Percentiles rank a stretch among this genome's conserved stretches.
These are phyloP conservation scores for Parazoanthus darwini DNA, from an alignment of 92 coral and sea anemone genomes.

Conservation along the genomic window DNA sequence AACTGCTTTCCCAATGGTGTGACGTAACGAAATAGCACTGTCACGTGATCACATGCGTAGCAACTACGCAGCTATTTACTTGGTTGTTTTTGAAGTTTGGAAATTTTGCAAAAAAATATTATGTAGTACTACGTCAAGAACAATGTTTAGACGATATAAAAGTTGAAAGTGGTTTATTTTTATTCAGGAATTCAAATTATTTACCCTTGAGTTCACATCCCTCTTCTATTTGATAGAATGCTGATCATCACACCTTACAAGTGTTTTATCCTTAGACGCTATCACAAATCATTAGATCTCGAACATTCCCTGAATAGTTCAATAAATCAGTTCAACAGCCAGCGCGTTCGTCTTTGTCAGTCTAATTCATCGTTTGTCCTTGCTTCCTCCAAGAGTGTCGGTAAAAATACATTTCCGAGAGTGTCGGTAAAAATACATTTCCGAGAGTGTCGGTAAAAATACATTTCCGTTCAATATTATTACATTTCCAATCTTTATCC, in stretches of 20 bases:
- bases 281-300: background rate
- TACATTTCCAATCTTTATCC: background rate
- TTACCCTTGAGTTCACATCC: background rate
- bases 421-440: too few species aligned
- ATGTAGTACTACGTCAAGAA: too few species aligned
- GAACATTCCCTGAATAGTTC: background rate
- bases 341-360: background rate
- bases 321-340: background rate
- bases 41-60: too few species aligned
- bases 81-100: too few species aligned
- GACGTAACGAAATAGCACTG: background rate
- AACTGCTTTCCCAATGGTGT: background rate
- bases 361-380: background rate
- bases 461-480: too few species aligned
- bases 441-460: too few species aligned
- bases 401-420: background rate
- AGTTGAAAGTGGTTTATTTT: background rate
- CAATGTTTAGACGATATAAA: too few species aligned
- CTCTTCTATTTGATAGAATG: background rate
- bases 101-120: too few species aligned
- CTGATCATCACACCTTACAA: background rate
- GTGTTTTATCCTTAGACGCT: background rate
- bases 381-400: background rate
- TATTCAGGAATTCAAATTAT: background rate
- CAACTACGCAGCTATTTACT: too few species aligned